Base-by-base conservation (phyloP, 2,113 vertebrate genomes). In the Otolemur garnettii region DNA sequence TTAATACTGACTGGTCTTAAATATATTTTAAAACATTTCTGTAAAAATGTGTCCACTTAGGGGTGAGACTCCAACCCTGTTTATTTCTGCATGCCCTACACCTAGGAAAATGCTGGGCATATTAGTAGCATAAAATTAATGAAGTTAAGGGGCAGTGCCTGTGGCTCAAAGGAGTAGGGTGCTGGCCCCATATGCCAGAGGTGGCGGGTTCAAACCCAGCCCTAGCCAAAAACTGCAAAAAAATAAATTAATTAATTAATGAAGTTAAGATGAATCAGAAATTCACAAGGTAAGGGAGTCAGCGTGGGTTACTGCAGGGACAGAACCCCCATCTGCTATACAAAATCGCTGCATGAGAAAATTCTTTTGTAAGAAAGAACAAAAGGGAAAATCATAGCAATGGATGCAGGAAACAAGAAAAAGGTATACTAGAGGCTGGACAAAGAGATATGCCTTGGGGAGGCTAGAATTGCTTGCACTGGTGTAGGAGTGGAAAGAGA, bases 211-310 rank as follows among this genome's bases (percentile, higher is more conserved):
- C 45, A 50, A 50, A 50, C 45, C 45, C 10, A 50, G 45, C 45
- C 45, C 45, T 10, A 50, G 45, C 45, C 45, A 50, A 50, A 50
- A 50, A 50, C 45, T 50, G 45, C 8, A 50, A 50, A 50, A 50
- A 50, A 50, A 50, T n/a, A 50, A 50, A 50, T 1, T 9, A 50
- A 50, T 9, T 1, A 50, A 50, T 71, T 94, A 57, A 92, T 50
- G 22, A 77, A 81, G 13, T 59, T 87, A 92, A 92, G 72, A 50
- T 82, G n/a, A 92, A 72, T 89, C 6, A 84, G 68, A 55, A 91
- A 88, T 30, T 74, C 64, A 59, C 5, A 87, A 62, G 17, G 7
- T 77, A 4, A 9, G 17, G 26, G 6, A 78, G 17, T 24, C 30
- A 19, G 17, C 4, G 8, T 59, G 22, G 30, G 24, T 64, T 42